Evolutionary conservation across 2,888 invertebrate species (phyloP), one percentile per base, ranked within the genome.

Genomic region (Lasius fuliginosus): DNA sequence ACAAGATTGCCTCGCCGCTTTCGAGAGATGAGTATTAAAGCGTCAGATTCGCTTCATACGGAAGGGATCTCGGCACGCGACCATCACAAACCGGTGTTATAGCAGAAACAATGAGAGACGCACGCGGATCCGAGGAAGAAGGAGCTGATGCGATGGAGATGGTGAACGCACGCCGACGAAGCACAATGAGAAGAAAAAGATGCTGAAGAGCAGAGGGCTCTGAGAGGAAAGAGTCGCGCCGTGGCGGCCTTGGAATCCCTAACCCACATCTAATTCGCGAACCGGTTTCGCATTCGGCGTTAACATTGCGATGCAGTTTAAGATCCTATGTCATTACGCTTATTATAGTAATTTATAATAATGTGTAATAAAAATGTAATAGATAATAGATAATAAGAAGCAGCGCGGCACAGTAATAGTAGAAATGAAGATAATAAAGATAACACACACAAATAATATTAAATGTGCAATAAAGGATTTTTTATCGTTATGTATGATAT

Each of bases 61-160:
- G 83, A 75, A 82, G 89, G 90, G 89, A 86, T 86, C 87, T 69
- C 67, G 92, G 92, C 93, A 93, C 93, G 92, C 92, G 93, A 93
- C 92, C 74, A 81, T 74, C 82, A 69, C 69, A 74, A 82, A 82
- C 69, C 73, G 82, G 82, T 75, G 76, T 76, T 30, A n/a, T 8
- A 60, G 69, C 62, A 60, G 56, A 82, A 76, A 74, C 49, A 73
- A 64, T 30, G 62, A 71, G 81, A 73, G 58, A 85, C 83, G 84
- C 82, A 82, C 86, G 81, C 82, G 60, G 76, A 83, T 56, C 62
- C 69, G 30, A 56, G 23, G 83, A 83, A 40, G 69, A 73, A 67
- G 27, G 76, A 58, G 46, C 15, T 33, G 49, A 30, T n/a, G 36
- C 15, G 40, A 49, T 46, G 42, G 64, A 53, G 64, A 83, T 12